Conservation (phyloP, 2,888 invertebrate genomes). For the Tribolium freemani region DNA sequence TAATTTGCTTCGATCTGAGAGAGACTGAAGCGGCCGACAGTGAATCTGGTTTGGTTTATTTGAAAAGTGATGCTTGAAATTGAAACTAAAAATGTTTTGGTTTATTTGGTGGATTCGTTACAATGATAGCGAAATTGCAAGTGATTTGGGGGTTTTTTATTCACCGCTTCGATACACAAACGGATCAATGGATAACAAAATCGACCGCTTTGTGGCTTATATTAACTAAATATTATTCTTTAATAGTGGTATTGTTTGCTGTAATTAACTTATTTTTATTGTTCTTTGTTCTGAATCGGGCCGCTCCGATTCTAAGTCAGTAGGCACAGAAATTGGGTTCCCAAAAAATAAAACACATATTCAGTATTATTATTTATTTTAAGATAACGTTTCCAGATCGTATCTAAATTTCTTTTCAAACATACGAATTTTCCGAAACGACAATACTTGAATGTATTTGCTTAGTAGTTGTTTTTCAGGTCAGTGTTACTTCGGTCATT, state of each 20-base stretch:
- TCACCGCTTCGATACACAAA: neutral
- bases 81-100: constrained; percentile 46
- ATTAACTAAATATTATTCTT: neutral
- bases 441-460: neutral
- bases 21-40: constrained; percentile 44
- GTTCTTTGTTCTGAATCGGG: no score
- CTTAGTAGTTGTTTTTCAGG: neutral
- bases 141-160: constrained; percentile 27
- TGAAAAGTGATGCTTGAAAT: constrained; percentile 47
- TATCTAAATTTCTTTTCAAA: neutral
- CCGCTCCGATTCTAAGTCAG: no score
- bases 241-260: neutral
- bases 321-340: no score
- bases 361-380: no score
- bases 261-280: no score
- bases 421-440: neutral
- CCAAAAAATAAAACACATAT: no score
- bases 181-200: neutral
- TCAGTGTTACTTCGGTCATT: neutral
- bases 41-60: constrained; percentile 51
- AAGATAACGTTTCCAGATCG: no score
- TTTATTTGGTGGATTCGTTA: constrained; percentile 37
- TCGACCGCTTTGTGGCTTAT: neutral
- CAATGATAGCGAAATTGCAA: constrained; percentile 30
- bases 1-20: neutral